Conservation (phyloP, 1,140 invertebrate species). For the Augochlora pura region DNA sequence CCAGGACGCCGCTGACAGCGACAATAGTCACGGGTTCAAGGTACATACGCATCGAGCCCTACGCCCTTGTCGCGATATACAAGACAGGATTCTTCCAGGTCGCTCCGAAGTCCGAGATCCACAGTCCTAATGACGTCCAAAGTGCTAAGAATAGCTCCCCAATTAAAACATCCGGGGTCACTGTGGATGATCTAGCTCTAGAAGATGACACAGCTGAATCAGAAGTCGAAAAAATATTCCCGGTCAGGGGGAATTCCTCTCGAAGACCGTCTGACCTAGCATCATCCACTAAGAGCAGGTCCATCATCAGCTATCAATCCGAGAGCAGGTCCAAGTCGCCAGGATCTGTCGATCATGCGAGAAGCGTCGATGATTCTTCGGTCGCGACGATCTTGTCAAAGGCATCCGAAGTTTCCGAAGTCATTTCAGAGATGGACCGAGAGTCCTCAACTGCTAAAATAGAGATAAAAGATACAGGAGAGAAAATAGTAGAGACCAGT, state of each 20-base stretch:
- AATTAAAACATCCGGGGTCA: neutral
- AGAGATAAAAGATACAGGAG: neutral
- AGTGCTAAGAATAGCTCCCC: neutral
- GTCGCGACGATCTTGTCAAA: neutral
- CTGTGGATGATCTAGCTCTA: neutral
- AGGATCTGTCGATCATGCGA: neutral
- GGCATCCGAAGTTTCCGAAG: neutral
- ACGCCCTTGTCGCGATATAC: too few species aligned
- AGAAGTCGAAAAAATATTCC: neutral
- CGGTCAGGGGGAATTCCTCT: neutral
- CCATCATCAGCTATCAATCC: neutral
- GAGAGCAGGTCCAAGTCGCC: neutral
- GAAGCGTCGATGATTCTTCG: neutral
- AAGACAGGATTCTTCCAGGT: neutral
- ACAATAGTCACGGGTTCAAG: neutral
- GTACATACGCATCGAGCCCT: neutral
- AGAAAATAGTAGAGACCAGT: neutral
- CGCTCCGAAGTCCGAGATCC: neutral
- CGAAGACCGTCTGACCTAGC: neutral
- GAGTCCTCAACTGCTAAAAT: neutral
- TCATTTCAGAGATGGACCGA: neutral
- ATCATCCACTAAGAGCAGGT: neutral
- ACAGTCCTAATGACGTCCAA: neutral
- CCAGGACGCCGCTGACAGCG: too few species aligned
- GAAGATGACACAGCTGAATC: neutral